These are phyloP conservation scores for Champsocephalus gunnari DNA, from an alignment of 2,797 vertebrate species.

Conservation along the genomic window DNA sequence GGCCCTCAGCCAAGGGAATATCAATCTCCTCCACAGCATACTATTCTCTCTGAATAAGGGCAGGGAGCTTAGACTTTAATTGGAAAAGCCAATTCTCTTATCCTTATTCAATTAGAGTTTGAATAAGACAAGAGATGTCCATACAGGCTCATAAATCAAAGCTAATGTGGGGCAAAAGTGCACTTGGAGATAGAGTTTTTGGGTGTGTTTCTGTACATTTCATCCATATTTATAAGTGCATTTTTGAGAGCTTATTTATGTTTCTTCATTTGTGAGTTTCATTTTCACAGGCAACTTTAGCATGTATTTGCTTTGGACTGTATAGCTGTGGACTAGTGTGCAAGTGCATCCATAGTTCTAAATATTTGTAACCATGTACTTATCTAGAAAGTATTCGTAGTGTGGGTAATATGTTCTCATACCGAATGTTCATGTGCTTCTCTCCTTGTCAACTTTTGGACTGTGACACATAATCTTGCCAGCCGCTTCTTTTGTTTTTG, in stretches of 20 bases:
- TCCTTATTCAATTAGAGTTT: slow-evolving; percentile 81
- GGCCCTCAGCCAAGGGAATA: slow-evolving; percentile 78
- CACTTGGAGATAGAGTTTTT: slow-evolving; percentile 32
- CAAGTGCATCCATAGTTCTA: not conserved
- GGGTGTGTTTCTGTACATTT: slow-evolving; percentile 4
- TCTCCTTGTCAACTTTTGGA: too few relatives aligned
- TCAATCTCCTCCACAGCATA: slow-evolving; percentile 82
- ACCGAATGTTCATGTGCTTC: too few relatives aligned
- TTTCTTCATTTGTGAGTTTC: not conserved
- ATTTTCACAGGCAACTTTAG: not conserved
- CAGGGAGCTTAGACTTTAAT: slow-evolving; percentile 78
- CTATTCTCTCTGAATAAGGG: slow-evolving; percentile 78
- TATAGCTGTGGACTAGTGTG: not conserved
- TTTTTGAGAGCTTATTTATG: not conserved
- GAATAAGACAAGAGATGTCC: slow-evolving; percentile 65
- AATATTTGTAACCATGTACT: not conserved
- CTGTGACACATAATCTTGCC: too few relatives aligned
- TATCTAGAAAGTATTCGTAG: too few relatives aligned
- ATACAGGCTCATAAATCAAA: slow-evolving; percentile 58
- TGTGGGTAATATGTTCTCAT: too few relatives aligned
- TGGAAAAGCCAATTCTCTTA: slow-evolving; percentile 81
- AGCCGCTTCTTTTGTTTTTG: too few relatives aligned
- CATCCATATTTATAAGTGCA: not conserved
- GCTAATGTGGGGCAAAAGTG: slow-evolving; percentile 63
- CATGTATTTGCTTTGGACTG: not conserved